Evolutionary conservation across 1,140 invertebrate species (phyloP).

Genomic region (Heliconius congener): DNA sequence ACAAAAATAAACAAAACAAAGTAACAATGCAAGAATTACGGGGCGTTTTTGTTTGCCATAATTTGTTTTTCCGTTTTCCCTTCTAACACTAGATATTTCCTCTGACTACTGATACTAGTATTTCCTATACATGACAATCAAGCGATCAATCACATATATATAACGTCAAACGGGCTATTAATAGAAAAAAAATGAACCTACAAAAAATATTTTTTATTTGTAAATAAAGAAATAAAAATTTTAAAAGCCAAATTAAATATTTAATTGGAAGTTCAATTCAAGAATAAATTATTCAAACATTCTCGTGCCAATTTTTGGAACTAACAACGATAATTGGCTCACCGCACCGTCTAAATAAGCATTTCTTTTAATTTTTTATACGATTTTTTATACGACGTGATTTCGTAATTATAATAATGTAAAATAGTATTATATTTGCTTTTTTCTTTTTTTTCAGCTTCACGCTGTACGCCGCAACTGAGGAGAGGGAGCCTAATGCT

Average conservation of each 20-base stretch:
- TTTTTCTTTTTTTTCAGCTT: not conserved
- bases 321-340: slow-evolving; percentile 3
- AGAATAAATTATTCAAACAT: slow-evolving; percentile 6
- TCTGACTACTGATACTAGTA: too few relatives aligned
- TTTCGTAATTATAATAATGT: not conserved
- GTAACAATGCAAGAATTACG: not conserved
- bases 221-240: not conserved
- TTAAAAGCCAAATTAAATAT: not conserved
- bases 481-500: too few relatives aligned
- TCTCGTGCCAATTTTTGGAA: slow-evolving; percentile 3
- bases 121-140: too few relatives aligned
- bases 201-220: too few relatives aligned
- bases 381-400: not conserved
- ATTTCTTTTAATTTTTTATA: not conserved
- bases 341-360: slow-evolving; percentile 2
- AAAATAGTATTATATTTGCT: not conserved
- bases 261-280: not conserved
- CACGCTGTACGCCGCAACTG: too few relatives aligned
- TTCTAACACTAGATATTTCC: too few relatives aligned
- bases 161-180: too few relatives aligned
- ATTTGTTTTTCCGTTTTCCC: slow-evolving; percentile 23
- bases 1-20: slow-evolving; percentile 20
- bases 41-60: slow-evolving; percentile 12
- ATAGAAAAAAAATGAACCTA: too few relatives aligned
- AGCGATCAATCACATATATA: too few relatives aligned